Evolutionary conservation across 1,140 invertebrate species (phyloP), one percentile per base, ranked within the genome.

Genomic region (Centruroides vittatus): DNA sequence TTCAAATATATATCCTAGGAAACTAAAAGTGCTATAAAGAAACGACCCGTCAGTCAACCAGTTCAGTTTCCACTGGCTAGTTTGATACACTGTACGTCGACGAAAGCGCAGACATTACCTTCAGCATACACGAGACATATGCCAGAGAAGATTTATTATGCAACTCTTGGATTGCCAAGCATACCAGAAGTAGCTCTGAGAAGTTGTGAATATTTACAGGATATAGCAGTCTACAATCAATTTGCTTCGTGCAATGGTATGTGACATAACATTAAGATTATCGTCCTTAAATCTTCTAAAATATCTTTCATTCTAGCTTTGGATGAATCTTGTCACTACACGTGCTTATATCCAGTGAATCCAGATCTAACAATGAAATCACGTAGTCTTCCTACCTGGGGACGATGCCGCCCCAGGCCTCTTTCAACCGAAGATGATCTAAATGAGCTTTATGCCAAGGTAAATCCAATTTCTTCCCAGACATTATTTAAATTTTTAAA

Each of bases 361-460:
- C 54, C 61, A 23, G 60, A 67, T 66, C 49, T 73, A 56, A 77
- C 78, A 55, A 76, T 84, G 60, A 84, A 84, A 74, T 83, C 83
- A 1, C 72, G 82, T 49, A 84, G 82, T 65, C 73, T 85, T 61
- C 83, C 83, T 3, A 78, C 82, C 10, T 84, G 82, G 76, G 78
- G 84, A 12, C 72, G 82, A 35, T 79, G 80, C 1, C 80, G 81
- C 66, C 78, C 78, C 35, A 73, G 82, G 50, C 82, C 82, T 47
- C 73, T 82, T 5, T 83, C 81, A 11, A 82, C 82, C 4, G 81
- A 82, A 69, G 82, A 84, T 67, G 82, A 85, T 70, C 67, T 82
- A n/a, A 78, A 81, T 60, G 81, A 84, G 65, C 74, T 85, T 3
- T 84, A 85, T 69, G 82, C 82, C n/a, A 84, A 84, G 74, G 82